Evolutionary conservation across 2,113 vertebrate species (phyloP), one percentile per base, ranked within the genome.

Genomic region (Phocoena sinus): DNA sequence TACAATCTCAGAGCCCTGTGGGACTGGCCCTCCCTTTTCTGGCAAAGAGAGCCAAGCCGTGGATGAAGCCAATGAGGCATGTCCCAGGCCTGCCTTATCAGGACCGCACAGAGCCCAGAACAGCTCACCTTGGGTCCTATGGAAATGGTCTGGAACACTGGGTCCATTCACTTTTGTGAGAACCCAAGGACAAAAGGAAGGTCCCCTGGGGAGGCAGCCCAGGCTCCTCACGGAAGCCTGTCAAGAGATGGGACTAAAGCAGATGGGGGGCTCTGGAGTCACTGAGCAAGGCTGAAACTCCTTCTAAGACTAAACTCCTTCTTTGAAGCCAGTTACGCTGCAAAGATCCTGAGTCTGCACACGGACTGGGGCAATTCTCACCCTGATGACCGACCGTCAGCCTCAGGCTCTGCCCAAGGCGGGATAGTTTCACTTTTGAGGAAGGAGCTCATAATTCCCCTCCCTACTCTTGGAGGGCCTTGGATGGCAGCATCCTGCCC

Each of bases 61-160:
- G 67, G 58, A 79, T 44, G 63, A 58, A 94, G 41, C 53, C 62
- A 81, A 26, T 53, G 89, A 96, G n/a, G 84, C 62, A 3, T 96
- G 97, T 33, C 82, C 58, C 8, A 50, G 56, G 41, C 91, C 97
- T 94, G 97, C 91, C 88, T 94, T 97, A 95, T 96, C 96, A 79
- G 73, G 82, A 71, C 38, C 1, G 33, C 28, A 1, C 33, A 26
- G 79, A 89, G 41, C 65, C 68, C 73, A 80, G 77, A 80, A 83
- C 31, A 21, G 79, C 74, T 89, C 83, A 38, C 31, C 38, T 33
- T 3, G 1, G 44, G 50, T n/a, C n/a, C 58, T 21, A 4, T 17
- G 6, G 6, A 21, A 56, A 62, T 36, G 50, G 14, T 5, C 63
- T 58, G 58, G 96, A 94, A 97, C 91, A 62, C 41, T 62, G 18